phyloP scores from a whole-genome alignment of 2,797 vertebrate genomes.

The Sebastes vulpes region DNA sequence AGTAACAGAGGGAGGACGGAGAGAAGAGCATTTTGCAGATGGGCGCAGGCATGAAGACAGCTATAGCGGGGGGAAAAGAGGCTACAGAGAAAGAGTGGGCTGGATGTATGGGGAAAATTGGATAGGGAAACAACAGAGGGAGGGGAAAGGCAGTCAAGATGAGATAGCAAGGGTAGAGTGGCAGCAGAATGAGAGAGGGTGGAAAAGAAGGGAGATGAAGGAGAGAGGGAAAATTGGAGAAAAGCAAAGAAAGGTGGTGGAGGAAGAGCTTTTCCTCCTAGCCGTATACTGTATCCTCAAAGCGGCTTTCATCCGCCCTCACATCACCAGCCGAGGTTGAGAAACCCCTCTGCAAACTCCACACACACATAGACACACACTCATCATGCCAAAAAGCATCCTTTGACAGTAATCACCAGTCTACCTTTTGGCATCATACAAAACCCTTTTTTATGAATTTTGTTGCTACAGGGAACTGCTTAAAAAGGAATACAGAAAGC shows the following conservation, averaged over 20 bases:
- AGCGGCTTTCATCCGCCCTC: constrained; percentile 73
- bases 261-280: constrained; percentile 59
- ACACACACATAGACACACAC: constrained; percentile 16
- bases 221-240: constrained; percentile 40
- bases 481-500: constrained; percentile 34
- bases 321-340: constrained; percentile 48
- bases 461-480: constrained; percentile 28
- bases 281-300: constrained; percentile 66
- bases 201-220: constrained; percentile 44
- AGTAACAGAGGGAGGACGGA: constrained; percentile 23
- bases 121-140: constrained; percentile 68
- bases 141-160: constrained; percentile 49
- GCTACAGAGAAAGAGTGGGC: constrained; percentile 38
- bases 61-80: constrained; percentile 20
- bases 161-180: constrained; percentile 59
- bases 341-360: constrained; percentile 53
- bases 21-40: constrained; percentile 37
- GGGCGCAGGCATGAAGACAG: constrained; percentile 47
- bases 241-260: constrained; percentile 51
- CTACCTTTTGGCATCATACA: constrained; percentile 59
- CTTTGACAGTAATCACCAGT: constrained; percentile 64
- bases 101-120: constrained; percentile 66
- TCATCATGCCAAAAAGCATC: constrained; percentile 44
- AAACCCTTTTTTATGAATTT: constrained; percentile 45
- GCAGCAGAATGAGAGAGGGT: constrained; percentile 45